A percentile compares a stretch with the other conserved stretches of the same genome.
These are phyloP conservation scores for Liolophura sinensis DNA, from an alignment of 1,140 invertebrate genomes.

Conservation along the genomic window DNA sequence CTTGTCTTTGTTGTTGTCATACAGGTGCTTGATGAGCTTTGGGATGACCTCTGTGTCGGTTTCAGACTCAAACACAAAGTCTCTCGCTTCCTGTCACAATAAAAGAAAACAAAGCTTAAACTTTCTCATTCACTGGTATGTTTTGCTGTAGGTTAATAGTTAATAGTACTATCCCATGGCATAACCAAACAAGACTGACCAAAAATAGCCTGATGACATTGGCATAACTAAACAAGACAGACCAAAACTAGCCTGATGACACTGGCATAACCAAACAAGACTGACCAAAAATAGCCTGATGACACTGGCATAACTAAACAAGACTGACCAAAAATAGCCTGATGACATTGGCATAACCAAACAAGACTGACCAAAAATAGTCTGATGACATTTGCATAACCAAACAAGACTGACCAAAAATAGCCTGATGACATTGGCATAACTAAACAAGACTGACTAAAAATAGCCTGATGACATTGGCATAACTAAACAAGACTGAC, in stretches of 20 bases:
- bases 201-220: conserved; percentile 95
- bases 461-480: conserved; percentile 94
- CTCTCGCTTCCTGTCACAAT: conserved; percentile 70
- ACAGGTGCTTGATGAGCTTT: conserved; percentile 91
- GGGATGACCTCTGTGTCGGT: conserved; percentile 98
- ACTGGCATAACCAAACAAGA: too few species aligned
- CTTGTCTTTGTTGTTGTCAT: conserved; percentile 74
- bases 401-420: conserved; percentile 73
- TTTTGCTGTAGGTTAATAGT: background rate
- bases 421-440: conserved; percentile 93
- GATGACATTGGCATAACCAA: conserved; percentile 94
- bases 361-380: conserved; percentile 73
- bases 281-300: conserved; percentile 83
- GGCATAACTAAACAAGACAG: too few species aligned
- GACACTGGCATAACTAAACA: too few species aligned
- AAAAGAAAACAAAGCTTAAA: background rate
- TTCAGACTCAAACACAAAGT: conserved; percentile 92
- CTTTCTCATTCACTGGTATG: background rate
- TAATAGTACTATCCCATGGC: too few species aligned
- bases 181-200: too few species aligned
- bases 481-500: too few species aligned
- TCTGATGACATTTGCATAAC: conserved; percentile 97
- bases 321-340: conserved; percentile 78
- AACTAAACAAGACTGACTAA: conserved; percentile 66
- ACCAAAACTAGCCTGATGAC: too few species aligned